Evolutionary conservation across 2,113 vertebrate genomes (phyloP).

Genomic region (Marmota flaviventris): DNA sequence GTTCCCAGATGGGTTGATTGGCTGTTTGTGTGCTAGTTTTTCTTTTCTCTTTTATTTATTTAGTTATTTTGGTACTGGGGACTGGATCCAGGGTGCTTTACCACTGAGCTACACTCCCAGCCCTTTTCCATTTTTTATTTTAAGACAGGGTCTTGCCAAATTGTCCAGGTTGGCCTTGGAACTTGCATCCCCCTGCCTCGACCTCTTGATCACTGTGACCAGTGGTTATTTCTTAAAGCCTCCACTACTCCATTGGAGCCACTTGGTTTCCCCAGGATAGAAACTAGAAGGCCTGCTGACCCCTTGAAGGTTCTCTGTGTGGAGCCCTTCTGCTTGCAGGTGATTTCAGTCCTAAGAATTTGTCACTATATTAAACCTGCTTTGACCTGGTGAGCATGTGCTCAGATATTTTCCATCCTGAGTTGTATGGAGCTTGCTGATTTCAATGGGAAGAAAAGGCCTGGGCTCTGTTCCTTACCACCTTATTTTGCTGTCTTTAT

Average conservation of each 20-base stretch:
- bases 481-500: background rate
- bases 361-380: background rate
- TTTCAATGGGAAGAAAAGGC: constrained; percentile 4
- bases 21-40: background rate
- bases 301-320: background rate
- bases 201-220: background rate
- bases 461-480: background rate
- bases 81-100: background rate
- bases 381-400: background rate
- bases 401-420: background rate
- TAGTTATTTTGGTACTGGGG: background rate
- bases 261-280: constrained; percentile 17
- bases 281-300: constrained; percentile 9
- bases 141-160: background rate
- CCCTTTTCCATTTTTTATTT: background rate
- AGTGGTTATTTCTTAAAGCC: background rate
- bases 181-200: background rate
- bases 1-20: background rate
- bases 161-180: background rate
- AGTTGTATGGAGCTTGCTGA: background rate
- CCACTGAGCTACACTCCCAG: background rate
- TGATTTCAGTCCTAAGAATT: background rate
- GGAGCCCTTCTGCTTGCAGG: background rate
- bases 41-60: background rate
- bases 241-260: background rate